These are phyloP conservation scores for Garrulus glandarius DNA, from an alignment of 2,797 vertebrate species.

Conservation along the genomic window DNA sequence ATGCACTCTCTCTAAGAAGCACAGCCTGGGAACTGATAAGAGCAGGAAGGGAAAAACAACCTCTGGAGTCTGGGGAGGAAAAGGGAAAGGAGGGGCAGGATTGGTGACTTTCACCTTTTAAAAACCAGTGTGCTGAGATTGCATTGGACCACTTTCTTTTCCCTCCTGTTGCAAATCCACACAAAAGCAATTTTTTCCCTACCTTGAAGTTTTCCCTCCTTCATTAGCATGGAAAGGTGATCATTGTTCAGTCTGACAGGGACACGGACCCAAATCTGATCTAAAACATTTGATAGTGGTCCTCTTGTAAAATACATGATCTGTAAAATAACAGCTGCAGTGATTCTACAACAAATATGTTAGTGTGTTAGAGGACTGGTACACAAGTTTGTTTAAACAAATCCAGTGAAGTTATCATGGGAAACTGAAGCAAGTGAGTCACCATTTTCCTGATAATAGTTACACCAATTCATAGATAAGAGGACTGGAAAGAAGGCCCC, in stretches of 20 bases:
- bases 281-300: background rate
- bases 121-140: background rate
- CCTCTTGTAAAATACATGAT: background rate
- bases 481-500: background rate
- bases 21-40: slow-evolving; percentile 18
- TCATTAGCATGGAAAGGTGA: background rate
- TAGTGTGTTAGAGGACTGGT: background rate
- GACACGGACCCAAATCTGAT: background rate
- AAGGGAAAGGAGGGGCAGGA: slow-evolving; percentile 17
- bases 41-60: background rate
- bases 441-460: background rate
- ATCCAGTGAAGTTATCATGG: background rate
- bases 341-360: background rate
- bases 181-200: background rate
- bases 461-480: background rate
- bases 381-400: slow-evolving; percentile 24
- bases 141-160: background rate
- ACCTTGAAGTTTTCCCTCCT: fast-evolving
- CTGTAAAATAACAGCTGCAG: background rate
- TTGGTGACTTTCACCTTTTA: background rate
- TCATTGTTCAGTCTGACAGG: background rate
- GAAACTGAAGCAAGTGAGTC: background rate
- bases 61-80: background rate
- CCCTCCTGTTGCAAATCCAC: background rate
- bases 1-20: background rate